Base-by-base conservation (phyloP, 1,140 invertebrate species). In the Palaemon carinicauda region DNA sequence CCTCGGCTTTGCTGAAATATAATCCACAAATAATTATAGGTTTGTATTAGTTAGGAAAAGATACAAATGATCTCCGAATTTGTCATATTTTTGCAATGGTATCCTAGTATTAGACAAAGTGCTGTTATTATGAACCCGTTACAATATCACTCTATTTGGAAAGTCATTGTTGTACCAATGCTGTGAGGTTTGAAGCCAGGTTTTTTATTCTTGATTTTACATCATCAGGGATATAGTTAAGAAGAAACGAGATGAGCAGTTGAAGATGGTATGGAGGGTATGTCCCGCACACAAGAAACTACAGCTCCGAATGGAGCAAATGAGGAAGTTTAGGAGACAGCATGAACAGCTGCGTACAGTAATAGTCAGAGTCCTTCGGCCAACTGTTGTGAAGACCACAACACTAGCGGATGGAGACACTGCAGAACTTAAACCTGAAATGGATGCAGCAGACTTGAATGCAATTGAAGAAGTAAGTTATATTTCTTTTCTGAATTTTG, bases 311-410 rank as follows among this genome's bases (percentile, higher is more conserved):
- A 97, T 99, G 94, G 98, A 99, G 90, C 96, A 99, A 90, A 99
- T 99, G 96, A 94, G 97, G 41, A 96, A 97, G 90, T 99, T 99
- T 93, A 94, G 98, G 5, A 93, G 96, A 1, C 98, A 99, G 90
- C 99, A 99, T 91, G 98, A 99, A 91, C 99, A 99, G 91, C 92
- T 99, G 41, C 93, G 98, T 73, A 97, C 97, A 74, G 98, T 99
- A 10, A 99, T 99, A 91, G 94, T 97, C 7, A 94, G 98, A 69
- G 99, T 99, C 33, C 91, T 99, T 54, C 93, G 96, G 80, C 96
- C 97, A 17, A 90, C 91, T 24, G 89, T 91, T 93, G 91, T 80
- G 92, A 73, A 91, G 92, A 89, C 74, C 92, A 90, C 89, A 91
- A 89, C 82, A 41, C 90, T 73, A 89, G 80, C 88, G 56, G 80